Evolutionary conservation across 2,888 invertebrate genomes (phyloP).

Genomic region (Acleris emargana): DNA sequence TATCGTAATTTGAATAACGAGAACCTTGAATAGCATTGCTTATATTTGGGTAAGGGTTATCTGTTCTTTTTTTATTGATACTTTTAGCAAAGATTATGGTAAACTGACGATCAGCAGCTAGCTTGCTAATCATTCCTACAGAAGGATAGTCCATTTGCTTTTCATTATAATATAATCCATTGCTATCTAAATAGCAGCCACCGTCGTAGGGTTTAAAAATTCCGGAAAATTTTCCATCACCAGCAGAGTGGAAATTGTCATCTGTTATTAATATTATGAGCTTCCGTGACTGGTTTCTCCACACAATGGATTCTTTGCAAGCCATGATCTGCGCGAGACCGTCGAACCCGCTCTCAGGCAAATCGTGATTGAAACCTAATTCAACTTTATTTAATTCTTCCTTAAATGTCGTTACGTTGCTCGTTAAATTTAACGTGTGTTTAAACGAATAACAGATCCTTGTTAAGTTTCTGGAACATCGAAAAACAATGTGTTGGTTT

Average conservation of each 20-base stretch:
- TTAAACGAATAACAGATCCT: conserved; percentile 19
- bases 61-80: background rate
- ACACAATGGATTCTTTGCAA: conserved; percentile 13
- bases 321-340: conserved; percentile 28
- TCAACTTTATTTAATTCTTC: background rate
- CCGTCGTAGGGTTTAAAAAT: conserved; percentile 20
- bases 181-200: conserved; percentile 13
- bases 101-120: conserved; percentile 22
- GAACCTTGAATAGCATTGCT: background rate
- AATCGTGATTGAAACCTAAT: conserved; percentile 18
- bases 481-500: no score
- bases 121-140: conserved; percentile 17
- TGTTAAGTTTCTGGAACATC: conserved; percentile 1
- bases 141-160: conserved; percentile 34
- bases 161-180: conserved; percentile 19
- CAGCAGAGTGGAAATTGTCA: conserved; percentile 11
- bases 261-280: conserved; percentile 29
- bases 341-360: conserved; percentile 25
- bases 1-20: background rate
- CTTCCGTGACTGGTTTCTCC: conserved; percentile 20
- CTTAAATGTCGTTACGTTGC: conserved; percentile 2
- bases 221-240: conserved; percentile 21
- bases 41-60: background rate
- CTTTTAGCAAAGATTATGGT: conserved; percentile 26
- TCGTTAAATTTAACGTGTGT: conserved; percentile 14